Evolutionary conservation across 2,113 vertebrate species (phyloP), one percentile per base, ranked within the genome.

Genomic region (Malurus alboscapulatus): DNA sequence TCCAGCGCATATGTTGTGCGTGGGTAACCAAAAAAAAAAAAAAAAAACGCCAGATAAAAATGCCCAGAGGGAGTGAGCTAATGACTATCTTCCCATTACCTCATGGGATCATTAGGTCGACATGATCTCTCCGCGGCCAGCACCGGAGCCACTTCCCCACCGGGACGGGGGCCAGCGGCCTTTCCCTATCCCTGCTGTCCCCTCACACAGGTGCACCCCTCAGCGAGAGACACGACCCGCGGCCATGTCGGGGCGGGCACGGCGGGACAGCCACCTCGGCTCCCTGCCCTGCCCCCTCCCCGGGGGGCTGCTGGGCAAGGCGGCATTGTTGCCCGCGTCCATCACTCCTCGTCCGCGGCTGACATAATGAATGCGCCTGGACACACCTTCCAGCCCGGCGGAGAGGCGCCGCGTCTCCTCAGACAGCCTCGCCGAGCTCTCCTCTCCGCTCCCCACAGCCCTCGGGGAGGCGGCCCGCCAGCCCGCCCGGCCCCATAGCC

Each of bases 331-430:
- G 98, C 97, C 97, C 95, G 87, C 97, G 98, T 98, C 98, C 97
- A 98, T 98, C 98, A 98, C 98, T 98, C 97, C 97, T 97, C 98
- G 97, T 98, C 97, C 97, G 97, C 96, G 96, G 96, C 97, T 98
- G 98, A 98, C 98, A 98, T 98, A 98, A 97, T 98, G 98, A 98
- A 98, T 98, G 97, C 98, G 96, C 62, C 73, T 90, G 98, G 98
- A 98, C 98, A 98, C 98, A 99, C 98, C 98, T 99, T 99, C 98
- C 97, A 97, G 98, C 97, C 97, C 96, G 93, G 48, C 74, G 73
- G 44, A 89, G 77, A 81, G 80, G 30, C 77, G 79, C 48, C 44
- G 80, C 71, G 32, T 76, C 87, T 71, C 27, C 66, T 25, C 75
- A 34, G 91, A 54, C 59, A 17, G 54, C 61, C 38, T 68, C 38